These are phyloP conservation scores for Limenitis camilla DNA, from an alignment of 2,888 invertebrate genomes.

Conservation along the genomic window DNA sequence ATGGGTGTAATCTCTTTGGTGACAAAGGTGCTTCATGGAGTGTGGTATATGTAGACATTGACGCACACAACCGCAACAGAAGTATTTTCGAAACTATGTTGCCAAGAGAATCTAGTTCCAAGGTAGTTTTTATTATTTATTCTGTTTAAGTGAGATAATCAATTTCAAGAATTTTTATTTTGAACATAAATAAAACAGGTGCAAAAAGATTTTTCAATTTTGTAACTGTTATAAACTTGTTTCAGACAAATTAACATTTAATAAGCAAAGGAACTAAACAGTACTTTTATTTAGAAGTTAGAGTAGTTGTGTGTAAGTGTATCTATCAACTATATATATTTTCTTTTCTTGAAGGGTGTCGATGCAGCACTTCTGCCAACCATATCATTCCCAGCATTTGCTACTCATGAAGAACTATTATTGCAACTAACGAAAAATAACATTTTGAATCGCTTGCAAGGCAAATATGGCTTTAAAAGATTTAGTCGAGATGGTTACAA, in stretches of 20 bases:
- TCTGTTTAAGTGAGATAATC: not conserved
- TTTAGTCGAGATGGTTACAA: slow-evolving; percentile 96
- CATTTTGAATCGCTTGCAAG: slow-evolving; percentile 85
- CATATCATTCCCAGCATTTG: slow-evolving; percentile 98
- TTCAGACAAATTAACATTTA: too few species aligned
- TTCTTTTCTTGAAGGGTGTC: slow-evolving; percentile 80
- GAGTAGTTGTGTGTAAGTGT: too few species aligned
- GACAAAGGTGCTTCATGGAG: slow-evolving; percentile 98
- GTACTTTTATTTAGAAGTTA: slow-evolving; percentile 1
- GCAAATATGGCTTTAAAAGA: slow-evolving; percentile 93
- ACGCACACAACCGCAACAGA: slow-evolving; percentile 98
- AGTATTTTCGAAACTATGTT: slow-evolving; percentile 99
- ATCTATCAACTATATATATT: not conserved
- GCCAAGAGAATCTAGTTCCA: slow-evolving; percentile 98
- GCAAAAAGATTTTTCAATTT: too few species aligned
- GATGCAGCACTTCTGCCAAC: slow-evolving; percentile 94
- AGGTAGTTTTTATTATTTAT: slow-evolving; percentile 74
- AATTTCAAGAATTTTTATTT: too few species aligned
- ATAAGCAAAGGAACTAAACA: too few species aligned
- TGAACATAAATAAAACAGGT: too few species aligned
- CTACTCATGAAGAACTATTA: slow-evolving; percentile 95
- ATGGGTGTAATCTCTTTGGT: slow-evolving; percentile 98
- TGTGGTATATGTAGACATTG: slow-evolving; percentile 98
- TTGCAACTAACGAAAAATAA: slow-evolving; percentile 91
- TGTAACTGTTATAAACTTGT: too few species aligned